Evolutionary conservation across 2,888 invertebrate species (phyloP), one percentile per base, ranked within the genome.

Genomic region (Dimorphilus gyrociliatus): DNA sequence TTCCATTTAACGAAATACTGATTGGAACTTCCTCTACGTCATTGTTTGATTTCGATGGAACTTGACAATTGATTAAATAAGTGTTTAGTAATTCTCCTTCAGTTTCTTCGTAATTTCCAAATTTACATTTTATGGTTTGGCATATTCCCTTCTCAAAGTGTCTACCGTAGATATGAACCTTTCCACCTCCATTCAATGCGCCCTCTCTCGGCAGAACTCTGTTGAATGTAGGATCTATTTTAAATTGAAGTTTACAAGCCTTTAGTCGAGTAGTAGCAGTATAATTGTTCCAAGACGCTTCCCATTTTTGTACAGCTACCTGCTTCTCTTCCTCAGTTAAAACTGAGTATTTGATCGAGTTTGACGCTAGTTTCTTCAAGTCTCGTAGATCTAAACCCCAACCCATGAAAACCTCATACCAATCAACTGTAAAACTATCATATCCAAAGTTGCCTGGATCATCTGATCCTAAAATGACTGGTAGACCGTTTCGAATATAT

Each of bases 381-480:
- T 46, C 45, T 15, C 23, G 31, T 15, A 46, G 36, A 16, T 37
- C 36, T 19, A 46, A 23, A 16, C 46, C 42, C 46, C 46, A 46
- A 6, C 35, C 39, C 39, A 44, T 39, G 30, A 33, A 46, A 4
- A 35, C 42, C 14, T 36, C 31, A 33, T 46, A 46, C 41, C 39
- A 46, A 25, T 46, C 46, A 3, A 42, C 32, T 8, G 41, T 44
- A 23, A 44, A 35, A 27, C 42, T 35, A 27, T 46, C 41, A 28
- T 38, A 41, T n/a, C 46, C 46, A 30, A 46, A 45, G 19, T 35
- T 44, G 6, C 46, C 46, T 6, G 46, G 43, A 31, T 46, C 46
- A 24, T 46, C 46, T 6, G 45, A 27, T 18, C 40, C 40, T 12
- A 46, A 28, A 3, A 46, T 38, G 12, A 46, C 34, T 8, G 42